Evolutionary conservation across 2,888 invertebrate genomes (phyloP), one percentile per base, ranked within the genome.

Genomic region (Acleris sparsana): DNA sequence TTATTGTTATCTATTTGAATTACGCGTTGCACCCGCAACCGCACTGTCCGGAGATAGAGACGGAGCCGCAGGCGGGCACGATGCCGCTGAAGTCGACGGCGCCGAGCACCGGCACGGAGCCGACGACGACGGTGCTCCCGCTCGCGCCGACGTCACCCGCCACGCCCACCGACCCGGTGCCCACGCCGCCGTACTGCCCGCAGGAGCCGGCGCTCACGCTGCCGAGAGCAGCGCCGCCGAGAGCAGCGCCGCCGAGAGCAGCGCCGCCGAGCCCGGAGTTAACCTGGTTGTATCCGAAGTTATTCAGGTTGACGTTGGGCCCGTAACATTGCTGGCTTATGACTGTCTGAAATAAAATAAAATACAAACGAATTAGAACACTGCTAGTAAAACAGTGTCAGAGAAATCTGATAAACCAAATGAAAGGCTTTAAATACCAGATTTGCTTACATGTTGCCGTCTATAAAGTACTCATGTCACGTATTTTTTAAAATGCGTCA

Each of bases 21-120:
- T 55, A 55, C 20, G 43, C 20, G 0, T 43, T 20, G 53, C 68
- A 62, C 0, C 62, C 63, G 48, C 70, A 68, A 18, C 64, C 63
- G 53, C 68, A 70, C 53, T 62, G 55, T 56, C 61, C 68, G 5
- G 59, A 33, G 29, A 70, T 66, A 17, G 63, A 61, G 48, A 68
- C 64, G 25, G 62, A 51, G 39, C 72, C 69, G 16, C 53, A 29
- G 33, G 71, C 68, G 22, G 44, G 62, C 65, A 53, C 66, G 53
- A 51, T 59, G 51, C 67, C 69, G 68, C 22, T 57, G 69, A 69
- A 68, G 59, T 25, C 49, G 65, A 56, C 68, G 52, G 69, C 56
- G 70, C 7, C 81, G 78, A 1, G 75, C 74, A 39, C 68, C 72
- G 83, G 82, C 43, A 82, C 76, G 60, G 77, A 75, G 60, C 83